Base-by-base conservation (phyloP, 2,888 invertebrate genomes). In the Lamellibrachia satsuma region DNA sequence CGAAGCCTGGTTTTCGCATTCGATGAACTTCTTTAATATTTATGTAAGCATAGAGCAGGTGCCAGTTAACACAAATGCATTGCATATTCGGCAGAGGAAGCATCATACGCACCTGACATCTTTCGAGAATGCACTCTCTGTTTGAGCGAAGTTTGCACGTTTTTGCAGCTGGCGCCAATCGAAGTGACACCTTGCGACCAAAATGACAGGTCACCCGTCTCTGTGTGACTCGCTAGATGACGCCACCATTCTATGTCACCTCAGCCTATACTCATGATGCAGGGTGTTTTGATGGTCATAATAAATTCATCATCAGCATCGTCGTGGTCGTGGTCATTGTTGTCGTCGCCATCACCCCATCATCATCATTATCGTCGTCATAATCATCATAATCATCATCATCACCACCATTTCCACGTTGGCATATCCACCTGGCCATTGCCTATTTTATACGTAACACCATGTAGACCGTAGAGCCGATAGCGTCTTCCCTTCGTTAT, bases 121-220 rank as follows among this genome's bases (percentile, higher is more conserved):
- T 75, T 75, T 11, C 75, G 6, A 22, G 15, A 75, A 6, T 75
- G 22, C 75, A n/a, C 75, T 22, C 15, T 22, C 22, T 75, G 39
- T 22, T 15, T 75, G 75, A 75, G 75, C 75, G 22, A 75, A 22
- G 75, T 75, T 22, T 22, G 22, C 75, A 75, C 75, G 75, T 75
- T 75, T 75, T 75, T 0, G 75, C 75, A 75, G 75, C 75, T 75
- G 75, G 75, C 75, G 75, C 75, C 75, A 75, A 75, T 75, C 75
- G 75, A 75, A 75, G 22, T 75, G 75, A 11, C 75, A 75, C 75
- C 75, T 75, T 75, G 75, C 75, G 75, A 75, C 75, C 75, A 75
- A 75, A 75, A 75, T 6, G 75, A 75, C 75, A 75, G 22, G 75
- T 75, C 75, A 75, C 6, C 22, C 75, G n/a, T 11, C 22, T 75